phyloP scores from a whole-genome alignment of 2,888 invertebrate genomes.

The Deilephila elpenor region DNA sequence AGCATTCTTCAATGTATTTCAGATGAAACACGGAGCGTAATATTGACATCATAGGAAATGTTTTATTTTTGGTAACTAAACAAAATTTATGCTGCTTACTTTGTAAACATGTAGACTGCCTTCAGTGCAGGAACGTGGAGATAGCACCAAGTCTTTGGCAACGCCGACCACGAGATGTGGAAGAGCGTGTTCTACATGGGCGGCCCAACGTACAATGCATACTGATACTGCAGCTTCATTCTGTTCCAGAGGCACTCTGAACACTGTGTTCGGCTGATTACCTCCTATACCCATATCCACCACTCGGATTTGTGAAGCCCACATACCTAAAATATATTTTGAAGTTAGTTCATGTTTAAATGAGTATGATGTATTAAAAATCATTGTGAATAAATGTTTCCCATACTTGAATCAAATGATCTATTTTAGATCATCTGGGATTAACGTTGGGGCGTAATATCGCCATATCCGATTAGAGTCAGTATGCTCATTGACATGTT shows the following conservation, averaged over 20 bases:
- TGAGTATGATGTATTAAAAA: not conserved
- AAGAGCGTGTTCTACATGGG: conserved; percentile 73
- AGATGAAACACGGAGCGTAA: conserved; percentile 86
- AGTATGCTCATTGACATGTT: conserved; percentile 62
- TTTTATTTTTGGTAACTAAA: not conserved
- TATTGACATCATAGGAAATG: conserved; percentile 26
- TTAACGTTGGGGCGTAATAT: conserved; percentile 77
- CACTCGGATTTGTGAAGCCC: conserved; percentile 96
- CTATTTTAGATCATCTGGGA: conserved; percentile 75
- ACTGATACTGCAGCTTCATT: conserved; percentile 98
- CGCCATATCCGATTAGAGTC: conserved; percentile 82
- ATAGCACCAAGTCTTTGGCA: conserved; percentile 94
- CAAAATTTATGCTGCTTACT: conserved; percentile 55
- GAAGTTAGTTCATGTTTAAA: not conserved
- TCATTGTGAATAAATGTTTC: conserved; percentile 58
- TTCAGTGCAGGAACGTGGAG: conserved; percentile 92
- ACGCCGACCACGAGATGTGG: conserved; percentile 93
- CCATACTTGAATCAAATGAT: conserved; percentile 81
- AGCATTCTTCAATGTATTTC: conserved; percentile 83
- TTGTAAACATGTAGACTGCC: conserved; percentile 96
- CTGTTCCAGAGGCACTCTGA: conserved; percentile 93
- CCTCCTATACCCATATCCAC: conserved; percentile 90
- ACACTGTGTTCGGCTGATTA: conserved; percentile 88
- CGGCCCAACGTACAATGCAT: conserved; percentile 91
- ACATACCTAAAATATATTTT: conserved; percentile 88